Percentiles rank a stretch among this genome's conserved stretches.
These are phyloP conservation scores for Branchipolynoe longqiensis DNA, from an alignment of 2,888 invertebrate species.

Conservation along the genomic window DNA sequence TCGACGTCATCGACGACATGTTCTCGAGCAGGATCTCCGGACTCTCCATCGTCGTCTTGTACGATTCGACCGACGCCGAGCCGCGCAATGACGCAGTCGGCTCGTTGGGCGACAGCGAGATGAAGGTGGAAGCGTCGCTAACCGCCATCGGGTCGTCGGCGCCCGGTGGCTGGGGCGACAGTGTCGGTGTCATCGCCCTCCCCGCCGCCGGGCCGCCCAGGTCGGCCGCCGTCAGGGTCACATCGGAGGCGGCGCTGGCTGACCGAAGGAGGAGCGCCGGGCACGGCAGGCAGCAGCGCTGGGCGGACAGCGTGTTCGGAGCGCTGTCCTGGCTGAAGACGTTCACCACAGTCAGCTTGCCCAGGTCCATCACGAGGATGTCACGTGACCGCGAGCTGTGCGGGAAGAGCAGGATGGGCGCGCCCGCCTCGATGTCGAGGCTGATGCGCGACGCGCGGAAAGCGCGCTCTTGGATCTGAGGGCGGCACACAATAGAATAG, in stretches of 20 bases:
- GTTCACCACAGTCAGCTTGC: conserved; percentile 89
- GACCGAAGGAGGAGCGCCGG: not conserved
- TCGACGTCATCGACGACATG: conserved; percentile 73
- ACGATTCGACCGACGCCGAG: not conserved
- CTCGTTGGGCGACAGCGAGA: not conserved
- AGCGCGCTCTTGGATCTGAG: conserved; percentile 78
- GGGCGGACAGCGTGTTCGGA: conserved; percentile 68
- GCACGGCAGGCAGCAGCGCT: not conserved
- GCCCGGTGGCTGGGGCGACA: too few species aligned
- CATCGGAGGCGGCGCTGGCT: conserved; percentile 13
- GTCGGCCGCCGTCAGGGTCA: not conserved
- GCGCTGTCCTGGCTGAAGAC: conserved; percentile 85
- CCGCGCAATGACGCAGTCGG: not conserved
- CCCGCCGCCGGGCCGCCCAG: too few species aligned
- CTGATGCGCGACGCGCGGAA: conserved; percentile 83
- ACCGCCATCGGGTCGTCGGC: not conserved
- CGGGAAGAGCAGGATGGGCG: conserved; percentile 93
- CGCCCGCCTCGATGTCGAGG: conserved; percentile 86
- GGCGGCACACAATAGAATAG: too few species aligned
- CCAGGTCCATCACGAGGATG: conserved; percentile 90
- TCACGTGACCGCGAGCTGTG: conserved; percentile 90
- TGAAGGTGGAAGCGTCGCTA: conserved; percentile 38
- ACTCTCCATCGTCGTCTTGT: conserved; percentile 34
- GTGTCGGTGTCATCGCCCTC: not conserved
- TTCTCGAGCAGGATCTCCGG: conserved; percentile 44